phyloP scores from a whole-genome alignment of 1,140 invertebrate species.

The Copidosoma floridanum region DNA sequence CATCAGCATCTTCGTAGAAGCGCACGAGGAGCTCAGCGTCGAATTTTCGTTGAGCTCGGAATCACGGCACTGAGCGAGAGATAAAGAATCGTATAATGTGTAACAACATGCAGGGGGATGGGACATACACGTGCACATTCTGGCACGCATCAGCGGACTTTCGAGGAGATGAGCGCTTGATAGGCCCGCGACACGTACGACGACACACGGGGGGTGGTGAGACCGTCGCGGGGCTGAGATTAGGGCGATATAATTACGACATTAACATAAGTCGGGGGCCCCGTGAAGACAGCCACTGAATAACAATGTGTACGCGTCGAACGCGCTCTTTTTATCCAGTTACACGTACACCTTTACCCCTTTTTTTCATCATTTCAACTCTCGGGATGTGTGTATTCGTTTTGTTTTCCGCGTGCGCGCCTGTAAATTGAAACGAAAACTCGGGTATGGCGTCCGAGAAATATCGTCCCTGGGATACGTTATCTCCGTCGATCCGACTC shows the following conservation, averaged over 20 bases:
- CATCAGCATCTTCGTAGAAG: constrained; percentile 33
- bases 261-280: constrained; percentile 57
- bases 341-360: no score
- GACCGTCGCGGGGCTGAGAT: constrained; percentile 47
- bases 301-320: constrained; percentile 54
- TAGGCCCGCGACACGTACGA: constrained; percentile 52
- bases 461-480: no score
- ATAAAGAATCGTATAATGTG: constrained; percentile 14
- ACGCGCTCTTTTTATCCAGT: no score
- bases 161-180: constrained; percentile 56
- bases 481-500: no score
- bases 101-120: no score
- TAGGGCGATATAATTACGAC: constrained; percentile 58
- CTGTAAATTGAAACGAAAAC: no score
- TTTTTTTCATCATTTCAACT: no score
- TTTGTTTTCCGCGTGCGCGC: no score
- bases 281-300: constrained; percentile 44
- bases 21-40: constrained; percentile 21
- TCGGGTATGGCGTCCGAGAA: no score
- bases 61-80: neutral
- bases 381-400: no score
- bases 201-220: no score
- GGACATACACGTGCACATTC: constrained; percentile 45
- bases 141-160: constrained; percentile 53
- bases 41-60: neutral